Percentiles rank a stretch among this genome's conserved stretches.
phyloP scores from a whole-genome alignment of 2,888 invertebrate species.

The Acrobasis repandana region DNA sequence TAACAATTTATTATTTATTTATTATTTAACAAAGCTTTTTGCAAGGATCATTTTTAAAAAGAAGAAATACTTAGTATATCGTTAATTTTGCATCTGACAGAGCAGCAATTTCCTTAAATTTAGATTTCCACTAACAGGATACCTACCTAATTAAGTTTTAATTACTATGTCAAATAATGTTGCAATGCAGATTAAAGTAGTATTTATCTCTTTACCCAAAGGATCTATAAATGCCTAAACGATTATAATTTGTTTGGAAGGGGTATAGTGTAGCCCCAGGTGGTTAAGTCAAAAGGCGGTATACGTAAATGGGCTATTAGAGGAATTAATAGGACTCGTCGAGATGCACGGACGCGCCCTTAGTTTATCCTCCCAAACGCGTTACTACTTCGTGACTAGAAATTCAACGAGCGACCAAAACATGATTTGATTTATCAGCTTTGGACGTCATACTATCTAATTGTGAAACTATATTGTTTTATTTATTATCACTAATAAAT shows the following conservation, averaged over 20 bases:
- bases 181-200: not conserved
- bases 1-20: too few species aligned
- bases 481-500: too few species aligned
- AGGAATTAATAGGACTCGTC: slow-evolving; percentile 32
- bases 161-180: too few species aligned
- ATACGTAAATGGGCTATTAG: slow-evolving; percentile 35
- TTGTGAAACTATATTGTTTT: too few species aligned
- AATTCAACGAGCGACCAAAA: slow-evolving; percentile 42
- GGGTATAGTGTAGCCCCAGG: slow-evolving; percentile 28
- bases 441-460: not conserved
- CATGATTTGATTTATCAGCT: slow-evolving; percentile 27
- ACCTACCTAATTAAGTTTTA: too few species aligned
- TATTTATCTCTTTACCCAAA: not conserved
- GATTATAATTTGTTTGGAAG: slow-evolving; percentile 26
- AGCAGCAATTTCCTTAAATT: too few species aligned
- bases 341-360: slow-evolving; percentile 38
- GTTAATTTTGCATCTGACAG: too few species aligned
- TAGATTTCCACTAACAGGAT: too few species aligned
- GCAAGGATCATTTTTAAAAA: too few species aligned
- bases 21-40: too few species aligned
- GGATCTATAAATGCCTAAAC: slow-evolving; percentile 22
- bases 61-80: too few species aligned
- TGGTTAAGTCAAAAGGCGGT: slow-evolving; percentile 36
- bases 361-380: slow-evolving; percentile 54
- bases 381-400: slow-evolving; percentile 58